phyloP scores from a whole-genome alignment of 1,140 invertebrate genomes.

The Chironomus tepperi region DNA sequence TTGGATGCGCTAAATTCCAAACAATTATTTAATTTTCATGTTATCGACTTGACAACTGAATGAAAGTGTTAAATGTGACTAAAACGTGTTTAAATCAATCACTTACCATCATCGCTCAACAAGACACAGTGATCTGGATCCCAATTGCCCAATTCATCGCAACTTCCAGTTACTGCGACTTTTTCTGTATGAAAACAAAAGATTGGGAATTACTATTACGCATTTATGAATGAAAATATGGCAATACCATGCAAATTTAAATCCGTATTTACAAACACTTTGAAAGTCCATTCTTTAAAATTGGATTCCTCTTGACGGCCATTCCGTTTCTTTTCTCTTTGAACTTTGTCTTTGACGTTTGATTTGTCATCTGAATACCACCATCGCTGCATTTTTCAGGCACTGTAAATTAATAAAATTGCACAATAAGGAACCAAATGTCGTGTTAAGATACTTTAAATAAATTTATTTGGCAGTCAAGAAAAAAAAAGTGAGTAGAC shows the following conservation, averaged over 20 bases:
- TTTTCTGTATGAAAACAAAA: conserved; percentile 34
- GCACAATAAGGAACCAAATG: too few relatives aligned
- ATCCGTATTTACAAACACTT: conserved; percentile 33
- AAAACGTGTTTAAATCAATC: too few relatives aligned
- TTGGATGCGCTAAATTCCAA: too few relatives aligned
- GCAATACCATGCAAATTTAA: conserved; percentile 31
- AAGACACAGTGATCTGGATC: conserved; percentile 41
- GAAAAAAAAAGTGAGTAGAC: too few relatives aligned
- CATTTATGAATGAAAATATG: not conserved
- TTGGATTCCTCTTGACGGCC: conserved; percentile 24
- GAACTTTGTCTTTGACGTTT: conserved; percentile 27
- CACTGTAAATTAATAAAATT: too few relatives aligned
- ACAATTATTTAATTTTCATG: too few relatives aligned
- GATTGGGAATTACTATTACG: not conserved
- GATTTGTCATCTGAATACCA: conserved; percentile 28
- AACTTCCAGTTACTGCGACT: conserved; percentile 42
- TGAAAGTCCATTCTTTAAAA: conserved; percentile 42
- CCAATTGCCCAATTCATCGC: conserved; percentile 43
- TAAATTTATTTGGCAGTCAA: too few relatives aligned
- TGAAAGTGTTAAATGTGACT: not conserved
- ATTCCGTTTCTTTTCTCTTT: conserved; percentile 28
- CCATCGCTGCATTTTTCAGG: conserved; percentile 33
- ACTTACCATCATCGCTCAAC: conserved; percentile 35
- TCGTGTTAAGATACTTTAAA: too few relatives aligned
- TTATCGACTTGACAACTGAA: not conserved